Evolutionary conservation across 2,888 invertebrate species (phyloP), one percentile per base, ranked within the genome.

Genomic region (Harpagoxenus sublaevis): DNA sequence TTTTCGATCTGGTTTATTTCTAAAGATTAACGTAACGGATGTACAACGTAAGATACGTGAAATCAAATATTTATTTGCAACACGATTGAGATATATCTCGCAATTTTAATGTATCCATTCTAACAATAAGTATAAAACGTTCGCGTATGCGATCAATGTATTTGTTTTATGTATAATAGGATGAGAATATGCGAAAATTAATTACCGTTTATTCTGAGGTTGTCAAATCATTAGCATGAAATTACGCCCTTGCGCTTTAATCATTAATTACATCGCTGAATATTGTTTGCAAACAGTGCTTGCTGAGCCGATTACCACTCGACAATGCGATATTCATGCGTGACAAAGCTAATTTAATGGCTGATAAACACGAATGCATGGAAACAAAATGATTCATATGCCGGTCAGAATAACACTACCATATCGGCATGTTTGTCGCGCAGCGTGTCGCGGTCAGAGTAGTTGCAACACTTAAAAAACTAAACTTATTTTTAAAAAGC

Each of bases 301-400:
- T 48, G 15, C 39, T 55, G 48, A 70, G 28, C 57, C 9, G 79
- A 57, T 79, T 70, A 70, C 8, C 8, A 18, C 31, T 45, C 45
- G 55, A 68, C 45, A 45, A 68, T 68, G 31, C 55, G 48, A 66
- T 48, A 57, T 70, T 60, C 70, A 70, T 70, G 79, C 70, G 15
- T 60, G 71, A 60, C 60, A 79, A 60, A 62, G 71, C 57, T 57
- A 48, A 79, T 71, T 79, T 79, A 79, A 48, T 71, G 71, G 35
- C 39, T 39, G 79, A 71, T 71, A 71, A 70, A 71, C n/a, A 71
- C 45, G 28, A 48, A 60, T 23, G 23, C 23, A 23, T 79, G 71
- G 31, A 57, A 79, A 79, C 60, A 79, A 48, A 68, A 71, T 79
- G 70, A 79, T 70, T 79, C 60, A 79, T 60, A 79, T 60, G 1